phyloP scores from a whole-genome alignment of 2,113 vertebrate species.

The Mesembrinibis cayennensis region DNA sequence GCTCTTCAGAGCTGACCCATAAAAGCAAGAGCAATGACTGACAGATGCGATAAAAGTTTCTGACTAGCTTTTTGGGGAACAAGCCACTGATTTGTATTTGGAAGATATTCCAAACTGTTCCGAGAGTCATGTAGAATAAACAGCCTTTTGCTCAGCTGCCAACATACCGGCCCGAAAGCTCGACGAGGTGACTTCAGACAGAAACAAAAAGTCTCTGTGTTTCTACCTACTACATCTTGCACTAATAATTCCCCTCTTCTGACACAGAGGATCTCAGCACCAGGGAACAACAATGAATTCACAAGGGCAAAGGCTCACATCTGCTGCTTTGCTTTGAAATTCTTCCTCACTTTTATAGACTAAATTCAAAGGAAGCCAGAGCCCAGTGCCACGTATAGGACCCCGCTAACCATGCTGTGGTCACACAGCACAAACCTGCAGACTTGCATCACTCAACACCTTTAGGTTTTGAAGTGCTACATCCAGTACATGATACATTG shows the following conservation, averaged over 20 bases:
- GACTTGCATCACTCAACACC: neutral
- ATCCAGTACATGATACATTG: fast-evolving
- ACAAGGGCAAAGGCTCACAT: neutral
- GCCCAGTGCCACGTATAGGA: neutral
- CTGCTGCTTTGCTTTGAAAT: neutral
- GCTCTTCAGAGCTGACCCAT: neutral
- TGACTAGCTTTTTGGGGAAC: slow-evolving; percentile 5
- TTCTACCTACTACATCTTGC: neutral
- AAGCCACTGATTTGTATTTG: slow-evolving; percentile 29
- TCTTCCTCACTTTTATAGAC: neutral
- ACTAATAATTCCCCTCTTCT: neutral
- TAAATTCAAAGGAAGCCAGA: neutral
- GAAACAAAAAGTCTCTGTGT: neutral
- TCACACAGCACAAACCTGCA: neutral
- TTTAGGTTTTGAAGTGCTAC: neutral
- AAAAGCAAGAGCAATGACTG: neutral
- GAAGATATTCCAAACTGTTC: neutral
- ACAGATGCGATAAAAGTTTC: neutral
- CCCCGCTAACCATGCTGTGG: neutral
- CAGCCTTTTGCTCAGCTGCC: slow-evolving; percentile 46
- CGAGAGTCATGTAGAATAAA: neutral
- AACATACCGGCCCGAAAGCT: neutral
- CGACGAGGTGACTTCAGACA: neutral
- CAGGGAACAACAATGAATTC: neutral
- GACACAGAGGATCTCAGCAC: neutral